Base-by-base conservation (phyloP, 2,797 vertebrate genomes). In the Echeneis naucrates region DNA sequence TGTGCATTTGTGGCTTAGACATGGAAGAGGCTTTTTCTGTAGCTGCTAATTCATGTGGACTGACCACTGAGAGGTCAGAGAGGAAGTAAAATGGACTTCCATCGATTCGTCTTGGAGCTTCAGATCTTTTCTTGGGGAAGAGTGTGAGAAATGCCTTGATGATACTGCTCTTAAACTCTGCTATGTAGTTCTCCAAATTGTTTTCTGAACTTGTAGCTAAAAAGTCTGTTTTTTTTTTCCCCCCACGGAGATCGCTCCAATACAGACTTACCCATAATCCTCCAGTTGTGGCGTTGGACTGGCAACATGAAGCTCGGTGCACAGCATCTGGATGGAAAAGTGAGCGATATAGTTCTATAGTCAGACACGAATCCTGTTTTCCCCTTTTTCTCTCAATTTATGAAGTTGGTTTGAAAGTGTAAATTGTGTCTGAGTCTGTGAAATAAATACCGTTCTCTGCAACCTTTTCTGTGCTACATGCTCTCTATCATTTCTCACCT, bases 211-310 rank as follows among this genome's bases (percentile, higher is more conserved):
- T 2, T 51, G 11, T 61, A 37, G 37, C 42, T 50, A 0, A 72
- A 66, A 71, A 35, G 12, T 42, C 60, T 77, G 45, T 53, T 78
- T 16, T 38, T 68, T 32, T 67, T 72, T 72, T 59, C 4, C 57
- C 74, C n/a, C n/a, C n/a, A n/a, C 63, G 82, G 88, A 80, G 40
- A 52, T 87, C 35, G 67, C 38, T 0, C 56, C 77, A 35, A 76
- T 60, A 54, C 1, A 44, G 87, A 81, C 52, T 78, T 86, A 57
- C 74, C 85, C 16, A 1, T 40, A 78, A 87, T 74, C 65, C 59
- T 73, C 21, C 76, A 71, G 66, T 75, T 69, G 72, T 64, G 52
- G 68, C 89, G 63, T 62, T 13, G 67, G 35, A 80, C 58, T 69
- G 60, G 52, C 55, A 77, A 59, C 51, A 52, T 44, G 35, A 56